Conservation (phyloP, 2,888 invertebrate species). For the Rhabditophanes sp. region DNA sequence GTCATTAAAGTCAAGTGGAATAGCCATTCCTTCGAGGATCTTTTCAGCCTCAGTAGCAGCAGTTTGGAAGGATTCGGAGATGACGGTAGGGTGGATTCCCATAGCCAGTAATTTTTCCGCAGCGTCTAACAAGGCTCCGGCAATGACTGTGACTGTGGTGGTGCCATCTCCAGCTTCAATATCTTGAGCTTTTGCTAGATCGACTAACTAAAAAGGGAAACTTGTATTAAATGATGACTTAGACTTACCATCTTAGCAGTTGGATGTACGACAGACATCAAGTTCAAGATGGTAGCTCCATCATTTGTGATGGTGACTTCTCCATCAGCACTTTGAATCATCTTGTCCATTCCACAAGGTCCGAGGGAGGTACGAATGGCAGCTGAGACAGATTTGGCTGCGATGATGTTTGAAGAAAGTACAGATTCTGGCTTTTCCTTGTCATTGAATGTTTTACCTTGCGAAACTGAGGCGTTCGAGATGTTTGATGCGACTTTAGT, state of each 20-base stretch:
- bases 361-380: slow-evolving; percentile 95
- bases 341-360: slow-evolving; percentile 95
- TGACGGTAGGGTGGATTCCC: slow-evolving; percentile 90
- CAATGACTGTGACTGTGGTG: slow-evolving; percentile 90
- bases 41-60: slow-evolving; percentile 58
- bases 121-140: slow-evolving; percentile 83
- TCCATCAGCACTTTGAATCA: slow-evolving; percentile 91
- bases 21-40: slow-evolving; percentile 63
- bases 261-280: slow-evolving; percentile 94
- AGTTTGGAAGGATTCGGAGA: slow-evolving; percentile 87
- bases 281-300: slow-evolving; percentile 94
- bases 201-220: slow-evolving; percentile 61
- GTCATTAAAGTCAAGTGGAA: slow-evolving; percentile 67
- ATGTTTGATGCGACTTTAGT: no score
- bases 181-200: slow-evolving; percentile 87
- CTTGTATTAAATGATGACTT: background rate
- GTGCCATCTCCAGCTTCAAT: slow-evolving; percentile 98
- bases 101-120: slow-evolving; percentile 71
- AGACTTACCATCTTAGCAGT: slow-evolving; percentile 82
- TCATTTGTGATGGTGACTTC: slow-evolving; percentile 99
- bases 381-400: slow-evolving; percentile 94
- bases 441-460: slow-evolving; percentile 49
- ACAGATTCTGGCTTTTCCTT: slow-evolving; percentile 64
- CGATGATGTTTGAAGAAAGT: slow-evolving; percentile 81
- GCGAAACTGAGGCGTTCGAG: no score